Evolutionary conservation across 2,888 invertebrate species (phyloP).

Genomic region (Nymphalis polychloros): DNA sequence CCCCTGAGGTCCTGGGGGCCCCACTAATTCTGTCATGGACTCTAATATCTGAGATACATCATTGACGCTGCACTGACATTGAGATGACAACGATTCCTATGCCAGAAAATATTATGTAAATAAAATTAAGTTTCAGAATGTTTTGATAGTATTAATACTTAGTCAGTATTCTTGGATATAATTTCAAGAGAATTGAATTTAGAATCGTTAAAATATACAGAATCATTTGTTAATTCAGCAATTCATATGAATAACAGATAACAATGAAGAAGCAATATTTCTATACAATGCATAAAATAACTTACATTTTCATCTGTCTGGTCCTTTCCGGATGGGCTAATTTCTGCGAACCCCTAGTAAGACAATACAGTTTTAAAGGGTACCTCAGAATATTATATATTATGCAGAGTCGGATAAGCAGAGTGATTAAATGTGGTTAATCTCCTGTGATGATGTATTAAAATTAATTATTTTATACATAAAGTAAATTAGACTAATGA

Average conservation of each 20-base stretch:
- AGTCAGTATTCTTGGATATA: too few relatives aligned
- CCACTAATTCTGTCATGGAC: conserved; percentile 84
- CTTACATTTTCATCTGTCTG: conserved; percentile 28
- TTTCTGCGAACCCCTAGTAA: conserved; percentile 21
- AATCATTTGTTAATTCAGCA: too few relatives aligned
- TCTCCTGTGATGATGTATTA: conserved; percentile 7
- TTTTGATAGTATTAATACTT: too few relatives aligned
- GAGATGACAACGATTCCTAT: conserved; percentile 72
- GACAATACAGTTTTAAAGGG: conserved; percentile 32
- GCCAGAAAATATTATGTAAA: conserved; percentile 29
- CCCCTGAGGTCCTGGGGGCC: conserved; percentile 84
- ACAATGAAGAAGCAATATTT: conserved; percentile 11
- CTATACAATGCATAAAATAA: conserved; percentile 20
- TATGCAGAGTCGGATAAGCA: conserved; percentile 21
- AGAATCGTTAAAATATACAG: too few relatives aligned
- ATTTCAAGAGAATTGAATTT: too few relatives aligned
- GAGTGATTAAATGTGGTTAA: conserved; percentile 11
- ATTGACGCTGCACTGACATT: conserved; percentile 90
- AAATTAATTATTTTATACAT: background rate
- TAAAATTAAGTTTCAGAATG: background rate
- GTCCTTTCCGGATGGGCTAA: conserved; percentile 30
- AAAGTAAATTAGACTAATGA: conserved; percentile 1
- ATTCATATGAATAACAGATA: background rate
- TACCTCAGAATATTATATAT: conserved; percentile 29
- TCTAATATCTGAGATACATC: conserved; percentile 82